Evolutionary conservation across 2,113 vertebrate species (phyloP).

Genomic region (Naja naja): DNA sequence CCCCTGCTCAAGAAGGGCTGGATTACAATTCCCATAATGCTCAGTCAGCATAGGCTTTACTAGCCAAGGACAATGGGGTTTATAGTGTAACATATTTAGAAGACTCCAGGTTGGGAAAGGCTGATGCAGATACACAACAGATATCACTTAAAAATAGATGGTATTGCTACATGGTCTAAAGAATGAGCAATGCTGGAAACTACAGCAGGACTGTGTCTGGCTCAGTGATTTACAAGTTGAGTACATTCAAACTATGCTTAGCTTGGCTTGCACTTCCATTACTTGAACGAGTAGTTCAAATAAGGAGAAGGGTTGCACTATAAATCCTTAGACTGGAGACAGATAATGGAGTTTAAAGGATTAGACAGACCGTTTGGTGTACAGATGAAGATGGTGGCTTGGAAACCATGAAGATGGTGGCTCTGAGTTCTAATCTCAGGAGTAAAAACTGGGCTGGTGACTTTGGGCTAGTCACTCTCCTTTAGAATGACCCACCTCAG

Average conservation of each 20-base stretch:
- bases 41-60: not conserved
- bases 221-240: not conserved
- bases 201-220: not conserved
- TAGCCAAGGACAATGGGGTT: not conserved
- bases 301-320: not conserved
- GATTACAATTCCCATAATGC: not conserved
- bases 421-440: not conserved
- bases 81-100: not conserved
- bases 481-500: not conserved
- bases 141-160: slow-evolving; percentile 35
- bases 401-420: not conserved
- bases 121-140: slow-evolving; percentile 14
- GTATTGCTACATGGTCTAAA: not conserved
- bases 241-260: not conserved
- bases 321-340: not conserved
- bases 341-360: not conserved
- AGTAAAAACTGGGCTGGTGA: not conserved
- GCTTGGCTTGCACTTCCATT: not conserved
- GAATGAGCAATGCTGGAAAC: not conserved
- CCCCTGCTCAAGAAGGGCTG: not conserved
- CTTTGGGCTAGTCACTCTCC: not conserved
- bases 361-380: not conserved
- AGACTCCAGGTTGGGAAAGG: not conserved
- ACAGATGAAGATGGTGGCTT: not conserved
- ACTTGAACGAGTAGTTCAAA: not conserved